Conservation (phyloP, 53 echinoderm and acorn worm genomes). For the Holothuria leucospilota region DNA sequence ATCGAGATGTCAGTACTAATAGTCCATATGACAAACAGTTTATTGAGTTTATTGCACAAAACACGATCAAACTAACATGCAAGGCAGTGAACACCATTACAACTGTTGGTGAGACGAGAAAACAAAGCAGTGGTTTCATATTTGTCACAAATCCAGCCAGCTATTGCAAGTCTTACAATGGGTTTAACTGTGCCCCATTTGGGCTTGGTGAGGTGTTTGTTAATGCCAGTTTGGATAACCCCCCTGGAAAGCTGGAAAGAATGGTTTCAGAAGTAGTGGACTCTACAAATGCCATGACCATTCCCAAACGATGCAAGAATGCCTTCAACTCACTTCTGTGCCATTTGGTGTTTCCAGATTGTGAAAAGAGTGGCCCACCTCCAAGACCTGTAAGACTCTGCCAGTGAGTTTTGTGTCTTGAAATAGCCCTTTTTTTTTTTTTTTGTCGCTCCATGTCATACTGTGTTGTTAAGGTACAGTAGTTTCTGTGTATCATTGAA, state of each 20-base stretch:
- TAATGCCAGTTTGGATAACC: slow-evolving; percentile 65
- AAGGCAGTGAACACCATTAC: slow-evolving; percentile 9
- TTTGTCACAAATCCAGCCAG: slow-evolving; percentile 45
- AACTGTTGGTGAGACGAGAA: not conserved
- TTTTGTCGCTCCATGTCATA: too few species aligned
- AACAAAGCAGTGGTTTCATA: slow-evolving; percentile 32
- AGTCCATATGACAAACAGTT: not conserved
- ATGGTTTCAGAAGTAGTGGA: slow-evolving; percentile 14
- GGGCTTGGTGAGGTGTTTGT: slow-evolving; percentile 56
- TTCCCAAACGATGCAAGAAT: slow-evolving; percentile 34
- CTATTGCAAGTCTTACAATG: slow-evolving; percentile 74
- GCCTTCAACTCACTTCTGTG: slow-evolving; percentile 70
- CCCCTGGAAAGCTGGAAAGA: slow-evolving; percentile 51
- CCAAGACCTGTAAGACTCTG: slow-evolving; percentile 61
- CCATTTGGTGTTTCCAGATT: slow-evolving; percentile 74
- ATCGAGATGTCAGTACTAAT: not conserved
- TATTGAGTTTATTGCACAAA: slow-evolving; percentile 10
- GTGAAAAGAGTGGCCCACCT: slow-evolving; percentile 45
- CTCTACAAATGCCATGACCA: slow-evolving; percentile 37
- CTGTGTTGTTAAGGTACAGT: too few species aligned
- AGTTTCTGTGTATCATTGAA: too few species aligned
- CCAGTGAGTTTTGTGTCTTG: slow-evolving; percentile 55
- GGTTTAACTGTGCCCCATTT: slow-evolving; percentile 59
- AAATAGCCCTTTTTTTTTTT: not conserved
- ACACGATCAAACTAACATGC: slow-evolving; percentile 11